Evolutionary conservation across 2,113 vertebrate species (phyloP).

Genomic region (Nycticryphes semicollaris): DNA sequence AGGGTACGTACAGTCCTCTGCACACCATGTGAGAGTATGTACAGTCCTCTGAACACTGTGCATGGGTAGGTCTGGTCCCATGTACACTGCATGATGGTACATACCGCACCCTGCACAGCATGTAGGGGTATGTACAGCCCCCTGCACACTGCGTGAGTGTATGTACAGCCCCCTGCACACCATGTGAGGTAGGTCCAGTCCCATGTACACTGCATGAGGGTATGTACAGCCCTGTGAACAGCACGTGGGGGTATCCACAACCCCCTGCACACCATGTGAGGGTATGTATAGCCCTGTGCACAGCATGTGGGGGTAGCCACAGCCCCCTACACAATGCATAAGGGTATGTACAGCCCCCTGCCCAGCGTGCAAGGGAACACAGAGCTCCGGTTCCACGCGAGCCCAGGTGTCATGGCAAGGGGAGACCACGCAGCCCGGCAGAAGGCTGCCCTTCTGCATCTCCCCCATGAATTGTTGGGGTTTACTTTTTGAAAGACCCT

Average conservation of each 20-base stretch:
- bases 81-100: too few relatives aligned
- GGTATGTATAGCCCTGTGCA: accelerated
- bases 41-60: accelerated
- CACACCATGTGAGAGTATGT: neutral
- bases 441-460: neutral
- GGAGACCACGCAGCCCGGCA: accelerated
- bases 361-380: neutral
- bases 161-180: accelerated
- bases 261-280: neutral
- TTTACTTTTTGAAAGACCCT: neutral
- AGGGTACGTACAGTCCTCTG: accelerated
- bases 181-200: neutral
- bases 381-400: accelerated
- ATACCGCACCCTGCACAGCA: too few relatives aligned
- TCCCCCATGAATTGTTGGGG: neutral
- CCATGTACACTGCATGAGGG: accelerated
- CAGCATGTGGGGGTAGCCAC: neutral
- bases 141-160: neutral
- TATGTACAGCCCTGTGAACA: neutral
- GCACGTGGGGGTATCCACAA: too few relatives aligned
- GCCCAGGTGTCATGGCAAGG: accelerated
- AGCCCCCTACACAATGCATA: neutral
- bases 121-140: neutral
- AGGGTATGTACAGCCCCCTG: neutral
- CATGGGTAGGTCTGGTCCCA: neutral